A percentile compares a stretch with the other conserved stretches of the same genome.
These are phyloP conservation scores for Actinostola sp. DNA, from an alignment of 92 coral and sea anemone species.

Conservation along the genomic window DNA sequence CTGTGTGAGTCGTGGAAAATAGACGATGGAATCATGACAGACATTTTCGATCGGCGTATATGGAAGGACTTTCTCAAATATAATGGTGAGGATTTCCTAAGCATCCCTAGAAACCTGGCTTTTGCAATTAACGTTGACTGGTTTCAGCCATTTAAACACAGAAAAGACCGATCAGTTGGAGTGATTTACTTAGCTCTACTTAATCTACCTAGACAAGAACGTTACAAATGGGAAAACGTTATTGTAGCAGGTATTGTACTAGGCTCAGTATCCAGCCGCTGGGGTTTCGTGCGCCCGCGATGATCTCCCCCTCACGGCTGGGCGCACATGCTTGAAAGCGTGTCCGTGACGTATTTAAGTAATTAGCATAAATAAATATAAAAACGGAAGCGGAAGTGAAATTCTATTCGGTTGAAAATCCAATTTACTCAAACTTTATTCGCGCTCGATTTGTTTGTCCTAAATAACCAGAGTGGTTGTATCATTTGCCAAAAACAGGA, in stretches of 20 bases:
- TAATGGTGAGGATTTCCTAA: conserved; percentile 45
- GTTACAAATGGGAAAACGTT: conserved; percentile 53
- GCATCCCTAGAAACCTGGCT: conserved; percentile 40
- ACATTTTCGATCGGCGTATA: conserved; percentile 49
- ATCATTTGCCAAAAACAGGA: no score
- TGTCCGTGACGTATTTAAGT: no score
- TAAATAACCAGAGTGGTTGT: no score
- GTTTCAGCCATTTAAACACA: conserved; percentile 54
- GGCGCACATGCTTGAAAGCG: no score
- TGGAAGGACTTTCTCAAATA: conserved; percentile 46
- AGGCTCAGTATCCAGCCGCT: no score
- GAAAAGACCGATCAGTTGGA: conserved; percentile 61
- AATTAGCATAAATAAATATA: no score
- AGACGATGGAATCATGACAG: conserved; percentile 21
- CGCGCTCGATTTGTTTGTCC: no score
- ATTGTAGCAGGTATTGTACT: conserved; percentile 47
- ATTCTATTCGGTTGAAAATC: no score
- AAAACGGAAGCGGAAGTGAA: no score
- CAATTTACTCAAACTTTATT: no score
- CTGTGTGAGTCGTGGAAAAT: conserved; percentile 27
- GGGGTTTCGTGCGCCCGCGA: no score
- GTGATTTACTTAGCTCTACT: conserved; percentile 53
- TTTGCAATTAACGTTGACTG: conserved; percentile 63
- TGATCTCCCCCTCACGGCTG: no score
- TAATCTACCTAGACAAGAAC: conserved; percentile 61